Base-by-base conservation (phyloP, 2,888 invertebrate species). In the Sarcophaga subvicina region DNA sequence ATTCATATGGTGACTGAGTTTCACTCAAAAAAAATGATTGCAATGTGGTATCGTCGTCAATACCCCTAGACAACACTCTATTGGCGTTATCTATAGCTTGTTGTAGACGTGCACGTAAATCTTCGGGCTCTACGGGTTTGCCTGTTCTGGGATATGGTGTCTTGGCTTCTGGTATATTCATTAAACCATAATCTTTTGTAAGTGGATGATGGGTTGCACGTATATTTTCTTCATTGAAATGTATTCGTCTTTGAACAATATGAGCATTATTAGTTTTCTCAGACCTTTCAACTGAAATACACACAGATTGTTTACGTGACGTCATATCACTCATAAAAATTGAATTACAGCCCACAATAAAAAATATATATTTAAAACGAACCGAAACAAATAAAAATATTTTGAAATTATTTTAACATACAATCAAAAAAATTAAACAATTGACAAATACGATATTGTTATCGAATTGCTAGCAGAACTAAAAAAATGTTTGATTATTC, bases 161-260 rank as follows among this genome's bases (percentile, higher is more conserved):
- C 14, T 89, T 88, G n/a, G 83, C 62, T 70, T 88, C 87, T 0
- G 59, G 47, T 47, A 89, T 85, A 4, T 60, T 62, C 54, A 88
- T 88, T 6, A 85, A 86, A 10, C 89, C 90, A 49, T 89, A 90
- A 47, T 88, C 84, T 72, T 89, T 89, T 12, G 70, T 20, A 5
- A 63, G 20, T 0, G 89, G 85, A 71, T 87, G 83, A 69, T 83
- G 85, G 1, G 89, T 89, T 49, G 72, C n/a, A n/a, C 76, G 72
- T 3, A 89, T 71, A 37, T 89, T 90, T 27, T 88, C 71, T 70
- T 89, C 89, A 83, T 89, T 70, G 64, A 89, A 90, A 45, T 62
- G 88, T 70, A 84, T 12, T 71, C 17, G 12, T 54, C 10, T 54
- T 4, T 17, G 12, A 54, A 10, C 14, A 54, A 10, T 37, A 10